Evolutionary conservation across 1,140 invertebrate species (phyloP).

Genomic region (Ditylenchus dipsaci): DNA sequence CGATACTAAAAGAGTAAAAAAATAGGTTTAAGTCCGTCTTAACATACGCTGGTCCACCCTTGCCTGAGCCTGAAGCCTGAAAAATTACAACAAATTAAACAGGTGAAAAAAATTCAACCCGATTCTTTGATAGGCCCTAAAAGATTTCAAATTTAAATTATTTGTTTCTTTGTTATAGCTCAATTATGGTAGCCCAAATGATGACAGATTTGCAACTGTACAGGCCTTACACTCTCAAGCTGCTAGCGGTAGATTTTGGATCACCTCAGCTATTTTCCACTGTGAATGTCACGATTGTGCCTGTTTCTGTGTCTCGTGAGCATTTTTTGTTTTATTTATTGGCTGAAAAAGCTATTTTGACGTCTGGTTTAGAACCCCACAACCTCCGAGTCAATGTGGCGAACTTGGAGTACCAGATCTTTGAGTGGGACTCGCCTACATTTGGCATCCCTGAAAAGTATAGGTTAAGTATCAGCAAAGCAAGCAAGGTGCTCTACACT

Average conservation of each 20-base stretch:
- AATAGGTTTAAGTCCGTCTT: too few relatives aligned
- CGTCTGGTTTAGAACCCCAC: conserved; percentile 30
- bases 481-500: conserved; percentile 21
- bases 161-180: too few relatives aligned
- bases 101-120: too few relatives aligned
- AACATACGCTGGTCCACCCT: too few relatives aligned
- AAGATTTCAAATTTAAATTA: too few relatives aligned
- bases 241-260: conserved; percentile 43
- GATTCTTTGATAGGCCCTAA: too few relatives aligned
- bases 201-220: conserved; percentile 38
- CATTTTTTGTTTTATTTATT: conserved; percentile 1
- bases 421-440: conserved; percentile 44
- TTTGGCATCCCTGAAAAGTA: conserved; percentile 41
- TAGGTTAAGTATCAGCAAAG: conserved; percentile 19
- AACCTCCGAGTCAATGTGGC: conserved; percentile 45
- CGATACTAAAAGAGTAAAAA: too few relatives aligned
- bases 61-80: too few relatives aligned
- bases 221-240: conserved; percentile 23
- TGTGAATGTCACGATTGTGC: conserved; percentile 38
- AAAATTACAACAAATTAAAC: too few relatives aligned
- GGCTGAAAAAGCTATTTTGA: neutral
- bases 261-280: conserved; percentile 46
- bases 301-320: conserved; percentile 41
- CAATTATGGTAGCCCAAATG: conserved; percentile 21
- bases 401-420: conserved; percentile 40